A percentile compares a stretch with the other conserved stretches of the same genome.
These are phyloP conservation scores for Cryptoprocta ferox DNA, from an alignment of 2,797 vertebrate species.

Conservation along the genomic window DNA sequence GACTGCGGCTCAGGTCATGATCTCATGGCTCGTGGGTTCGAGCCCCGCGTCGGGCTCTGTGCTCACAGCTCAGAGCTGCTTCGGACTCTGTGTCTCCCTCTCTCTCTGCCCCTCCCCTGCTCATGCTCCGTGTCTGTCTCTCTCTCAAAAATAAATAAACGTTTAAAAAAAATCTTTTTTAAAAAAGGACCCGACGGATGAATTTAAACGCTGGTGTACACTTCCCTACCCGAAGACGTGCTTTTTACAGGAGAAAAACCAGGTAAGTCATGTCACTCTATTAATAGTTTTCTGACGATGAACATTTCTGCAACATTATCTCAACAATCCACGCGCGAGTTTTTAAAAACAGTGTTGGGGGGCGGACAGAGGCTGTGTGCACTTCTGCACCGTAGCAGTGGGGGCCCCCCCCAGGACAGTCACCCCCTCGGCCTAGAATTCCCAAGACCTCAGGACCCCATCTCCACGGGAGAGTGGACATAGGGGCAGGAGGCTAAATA, in stretches of 20 bases:
- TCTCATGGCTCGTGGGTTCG: no score
- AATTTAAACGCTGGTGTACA: accelerated
- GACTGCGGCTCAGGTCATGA: no score
- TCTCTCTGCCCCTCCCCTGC: no score
- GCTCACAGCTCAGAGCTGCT: no score
- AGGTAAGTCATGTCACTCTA: no score
- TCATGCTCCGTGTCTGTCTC: no score
- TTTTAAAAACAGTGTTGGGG: not conserved
- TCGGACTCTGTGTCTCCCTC: no score
- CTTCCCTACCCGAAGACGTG: not conserved
- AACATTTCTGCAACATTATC: not conserved
- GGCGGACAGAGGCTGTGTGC: accelerated
- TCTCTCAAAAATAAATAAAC: no score
- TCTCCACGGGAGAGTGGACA: not conserved
- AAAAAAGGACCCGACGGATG: no score
- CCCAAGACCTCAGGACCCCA: not conserved
- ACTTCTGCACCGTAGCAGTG: accelerated
- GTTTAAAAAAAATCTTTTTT: no score
- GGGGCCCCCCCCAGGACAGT: not conserved
- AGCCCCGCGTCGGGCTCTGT: no score
- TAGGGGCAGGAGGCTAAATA: accelerated
- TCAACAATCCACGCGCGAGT: not conserved
- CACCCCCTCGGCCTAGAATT: not conserved
- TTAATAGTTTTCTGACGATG: not conserved
- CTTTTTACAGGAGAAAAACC: not conserved